phyloP scores from a whole-genome alignment of 2,888 invertebrate species.

The Copidosoma aretas region DNA sequence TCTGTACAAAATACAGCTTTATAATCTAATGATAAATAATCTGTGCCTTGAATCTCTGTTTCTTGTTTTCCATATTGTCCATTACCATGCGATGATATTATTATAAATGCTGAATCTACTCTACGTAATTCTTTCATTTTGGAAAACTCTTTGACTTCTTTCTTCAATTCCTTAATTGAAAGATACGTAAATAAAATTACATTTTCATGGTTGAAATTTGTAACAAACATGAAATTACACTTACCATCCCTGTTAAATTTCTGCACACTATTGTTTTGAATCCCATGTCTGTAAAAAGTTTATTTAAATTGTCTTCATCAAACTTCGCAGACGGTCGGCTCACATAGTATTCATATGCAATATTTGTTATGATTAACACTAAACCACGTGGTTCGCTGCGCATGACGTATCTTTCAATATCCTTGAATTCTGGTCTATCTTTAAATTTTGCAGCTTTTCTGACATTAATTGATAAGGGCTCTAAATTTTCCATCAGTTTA shows the following conservation, averaged over 20 bases:
- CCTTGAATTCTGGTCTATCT: slow-evolving; percentile 43
- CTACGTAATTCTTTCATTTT: slow-evolving; percentile 43
- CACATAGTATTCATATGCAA: slow-evolving; percentile 41
- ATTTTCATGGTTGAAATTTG: slow-evolving; percentile 6
- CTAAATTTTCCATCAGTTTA: slow-evolving; percentile 38
- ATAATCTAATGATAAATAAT: slow-evolving; percentile 40
- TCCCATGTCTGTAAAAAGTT: slow-evolving; percentile 57
- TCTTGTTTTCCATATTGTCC: slow-evolving; percentile 42
- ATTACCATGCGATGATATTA: slow-evolving; percentile 57
- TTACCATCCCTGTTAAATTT: slow-evolving; percentile 53
- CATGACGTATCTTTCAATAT: slow-evolving; percentile 55
- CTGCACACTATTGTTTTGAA: slow-evolving; percentile 48
- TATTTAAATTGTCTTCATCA: slow-evolving; percentile 52
- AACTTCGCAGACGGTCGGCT: slow-evolving; percentile 46
- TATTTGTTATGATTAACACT: slow-evolving; percentile 57
- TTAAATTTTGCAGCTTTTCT: slow-evolving; percentile 50
- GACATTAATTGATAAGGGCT: slow-evolving; percentile 51
- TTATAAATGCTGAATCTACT: slow-evolving; percentile 57
- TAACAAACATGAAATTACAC: slow-evolving; percentile 4
- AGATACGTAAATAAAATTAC: slow-evolving; percentile 10
- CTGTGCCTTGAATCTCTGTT: slow-evolving; percentile 52
- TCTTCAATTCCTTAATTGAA: slow-evolving; percentile 49
- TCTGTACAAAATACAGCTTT: slow-evolving; percentile 49
- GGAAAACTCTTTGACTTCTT: slow-evolving; percentile 49
- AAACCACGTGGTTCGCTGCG: slow-evolving; percentile 56